A percentile compares a stretch with the other conserved stretches of the same genome.
Conservation (phyloP, 2,888 invertebrate genomes). For the Celastrina argiolus region DNA sequence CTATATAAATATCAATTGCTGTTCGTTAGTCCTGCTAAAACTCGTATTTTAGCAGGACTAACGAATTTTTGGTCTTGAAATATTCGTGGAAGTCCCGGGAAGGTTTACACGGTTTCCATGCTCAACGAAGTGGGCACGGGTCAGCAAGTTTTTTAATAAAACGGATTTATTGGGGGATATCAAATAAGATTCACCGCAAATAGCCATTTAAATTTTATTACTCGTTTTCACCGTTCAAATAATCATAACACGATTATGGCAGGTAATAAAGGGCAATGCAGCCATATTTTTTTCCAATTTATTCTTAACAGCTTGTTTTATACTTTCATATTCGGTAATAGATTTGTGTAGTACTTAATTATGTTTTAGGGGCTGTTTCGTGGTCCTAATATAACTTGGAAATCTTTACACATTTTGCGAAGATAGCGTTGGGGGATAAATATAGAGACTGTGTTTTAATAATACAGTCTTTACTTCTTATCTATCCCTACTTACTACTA, state of each 20-base stretch:
- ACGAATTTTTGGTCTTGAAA: too few species aligned
- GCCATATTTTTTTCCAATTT: conserved; percentile 71
- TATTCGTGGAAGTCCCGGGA: too few species aligned
- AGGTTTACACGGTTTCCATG: too few species aligned
- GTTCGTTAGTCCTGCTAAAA: too few species aligned
- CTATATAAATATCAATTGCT: too few species aligned
- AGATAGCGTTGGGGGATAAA: too few species aligned
- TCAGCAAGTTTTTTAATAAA: neutral
- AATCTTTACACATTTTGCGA: neutral
- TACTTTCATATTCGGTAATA: conserved; percentile 67
- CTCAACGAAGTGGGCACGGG: too few species aligned
- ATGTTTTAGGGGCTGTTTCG: conserved; percentile 26
- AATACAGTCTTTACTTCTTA: too few species aligned
- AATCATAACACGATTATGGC: conserved; percentile 70
- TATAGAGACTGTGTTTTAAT: too few species aligned
- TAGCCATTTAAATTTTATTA: conserved; percentile 65
- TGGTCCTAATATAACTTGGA: neutral
- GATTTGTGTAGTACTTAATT: conserved; percentile 60
- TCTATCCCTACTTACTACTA: too few species aligned
- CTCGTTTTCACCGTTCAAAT: conserved; percentile 63
- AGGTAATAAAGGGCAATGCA: conserved; percentile 59
- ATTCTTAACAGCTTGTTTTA: conserved; percentile 69
- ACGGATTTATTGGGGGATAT: conserved; percentile 25
- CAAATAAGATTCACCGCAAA: conserved; percentile 37
- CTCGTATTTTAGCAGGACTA: too few species aligned